Conservation (phyloP, 2,888 invertebrate species). For the Barypeithes pellucidus region DNA sequence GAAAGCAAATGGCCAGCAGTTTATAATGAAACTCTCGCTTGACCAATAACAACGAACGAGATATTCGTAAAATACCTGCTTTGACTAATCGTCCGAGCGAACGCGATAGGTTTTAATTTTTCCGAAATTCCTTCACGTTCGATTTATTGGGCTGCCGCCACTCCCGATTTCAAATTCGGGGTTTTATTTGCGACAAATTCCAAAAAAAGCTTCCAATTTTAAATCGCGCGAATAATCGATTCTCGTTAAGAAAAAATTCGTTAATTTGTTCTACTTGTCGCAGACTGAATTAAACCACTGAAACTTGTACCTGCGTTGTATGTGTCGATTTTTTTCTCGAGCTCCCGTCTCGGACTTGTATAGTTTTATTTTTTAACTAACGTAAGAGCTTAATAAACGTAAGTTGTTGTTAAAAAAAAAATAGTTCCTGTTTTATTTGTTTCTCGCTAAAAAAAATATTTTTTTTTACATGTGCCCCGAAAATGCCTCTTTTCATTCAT, state of each 20-base stretch:
- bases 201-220: background rate
- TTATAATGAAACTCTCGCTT: no score
- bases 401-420: slow-evolving; percentile 35
- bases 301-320: slow-evolving; percentile 22
- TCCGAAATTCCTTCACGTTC: no score
- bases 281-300: background rate
- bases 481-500: no score
- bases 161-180: background rate
- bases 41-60: no score
- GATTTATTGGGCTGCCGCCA: no score
- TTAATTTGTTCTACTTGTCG: background rate
- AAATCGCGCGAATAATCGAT: no score
- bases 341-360: slow-evolving; percentile 56
- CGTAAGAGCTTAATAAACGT: slow-evolving; percentile 48
- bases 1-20: no score
- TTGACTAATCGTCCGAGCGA: no score
- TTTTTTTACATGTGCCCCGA: no score
- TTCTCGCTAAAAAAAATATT: no score
- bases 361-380: slow-evolving; percentile 59
- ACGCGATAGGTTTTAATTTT: no score
- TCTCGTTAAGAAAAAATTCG: background rate
- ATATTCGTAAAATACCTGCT: no score
- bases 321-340: slow-evolving; percentile 53
- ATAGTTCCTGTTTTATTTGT: background rate
- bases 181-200: background rate